phyloP scores from a whole-genome alignment of 37 sponge, comb jelly and placozoan genomes.

The Mnemiopsis leidyi region DNA sequence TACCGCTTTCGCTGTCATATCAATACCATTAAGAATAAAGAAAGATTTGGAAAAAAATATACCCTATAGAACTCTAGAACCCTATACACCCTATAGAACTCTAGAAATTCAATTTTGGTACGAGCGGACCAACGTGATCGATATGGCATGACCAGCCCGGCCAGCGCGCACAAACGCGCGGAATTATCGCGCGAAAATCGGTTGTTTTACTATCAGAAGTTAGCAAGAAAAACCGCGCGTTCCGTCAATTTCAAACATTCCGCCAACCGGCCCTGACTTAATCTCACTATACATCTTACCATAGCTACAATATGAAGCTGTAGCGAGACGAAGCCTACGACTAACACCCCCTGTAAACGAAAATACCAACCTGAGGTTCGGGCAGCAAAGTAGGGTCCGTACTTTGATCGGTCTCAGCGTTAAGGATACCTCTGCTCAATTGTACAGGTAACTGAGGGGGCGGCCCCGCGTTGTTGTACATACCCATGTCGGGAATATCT shows the following conservation, averaged over 20 bases:
- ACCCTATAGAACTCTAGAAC: no score
- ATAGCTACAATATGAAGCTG: no score
- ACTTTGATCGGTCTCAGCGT: background rate
- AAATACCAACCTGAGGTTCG: conserved; percentile 14
- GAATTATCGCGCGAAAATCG: background rate
- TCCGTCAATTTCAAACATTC: background rate
- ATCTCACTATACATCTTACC: background rate
- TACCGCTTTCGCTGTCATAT: no score
- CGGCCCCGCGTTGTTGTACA: conserved; percentile 20
- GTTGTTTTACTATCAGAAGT: background rate
- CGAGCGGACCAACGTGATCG: no score
- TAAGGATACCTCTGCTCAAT: conserved; percentile 14
- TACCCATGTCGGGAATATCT: background rate
- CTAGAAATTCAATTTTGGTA: no score
- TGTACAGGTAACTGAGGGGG: conserved; percentile 25
- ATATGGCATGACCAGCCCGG: no score
- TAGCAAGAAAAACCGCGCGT: background rate
- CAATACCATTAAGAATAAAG: no score
- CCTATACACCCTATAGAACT: no score
- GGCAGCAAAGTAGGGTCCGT: background rate
- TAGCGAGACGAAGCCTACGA: background rate
- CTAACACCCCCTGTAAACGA: background rate
- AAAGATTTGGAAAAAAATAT: no score
- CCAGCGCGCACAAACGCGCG: no score
- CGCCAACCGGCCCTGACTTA: background rate